Base-by-base conservation (phyloP, 2,113 vertebrate genomes). In the Hyaena hyaena region DNA sequence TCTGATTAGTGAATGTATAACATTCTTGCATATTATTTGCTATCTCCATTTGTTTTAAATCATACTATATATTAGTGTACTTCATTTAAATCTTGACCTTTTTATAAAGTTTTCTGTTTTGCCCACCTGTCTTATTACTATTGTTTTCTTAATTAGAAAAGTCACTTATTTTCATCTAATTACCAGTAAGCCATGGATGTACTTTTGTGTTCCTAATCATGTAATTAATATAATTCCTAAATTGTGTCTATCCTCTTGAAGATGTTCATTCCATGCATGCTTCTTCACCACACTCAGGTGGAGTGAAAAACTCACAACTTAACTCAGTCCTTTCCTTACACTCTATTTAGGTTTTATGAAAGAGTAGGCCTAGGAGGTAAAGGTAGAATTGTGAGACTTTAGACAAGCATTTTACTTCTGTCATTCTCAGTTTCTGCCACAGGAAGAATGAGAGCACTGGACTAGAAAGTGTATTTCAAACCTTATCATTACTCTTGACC, bases 131-230 rank as follows among this genome's bases (percentile, higher is more conserved):
- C 68, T 28, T 91, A 61, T 88, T 96, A 61, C 33, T 14, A 74
- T 73, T 94, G 65, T 50, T 74, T 88, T 84, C 71, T 92, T 96
- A 76, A 96, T 86, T 92, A 88, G 63, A 95, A 95, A 33, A 88
- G 16, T 74, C 53, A 73, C 19, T 83, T 66, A 63, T 76, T 45
- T 93, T 96, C 24, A 65, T 73, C 53, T 88, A 88, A 91, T 93
- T 96, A 87, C 10, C 82, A 84, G 17, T 93, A 53, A 91, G 11
- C 69, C 45, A 91, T 88, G 79, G 77, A 19, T 68, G 23, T 76
- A 92, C 24, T 76, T 89, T 14, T 17, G 0, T 85, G 55, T 63
- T 95, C 55, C 45, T 96, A 95, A 66, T 96, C 63, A 87, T 35
- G 39, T 84, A 83, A 88, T 96, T 90, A 90, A 77, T 48, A 61